Percentiles rank a stretch among this genome's conserved stretches.
These are phyloP conservation scores for Tetragonula carbonaria DNA, from an alignment of 2,888 invertebrate species.

Conservation along the genomic window DNA sequence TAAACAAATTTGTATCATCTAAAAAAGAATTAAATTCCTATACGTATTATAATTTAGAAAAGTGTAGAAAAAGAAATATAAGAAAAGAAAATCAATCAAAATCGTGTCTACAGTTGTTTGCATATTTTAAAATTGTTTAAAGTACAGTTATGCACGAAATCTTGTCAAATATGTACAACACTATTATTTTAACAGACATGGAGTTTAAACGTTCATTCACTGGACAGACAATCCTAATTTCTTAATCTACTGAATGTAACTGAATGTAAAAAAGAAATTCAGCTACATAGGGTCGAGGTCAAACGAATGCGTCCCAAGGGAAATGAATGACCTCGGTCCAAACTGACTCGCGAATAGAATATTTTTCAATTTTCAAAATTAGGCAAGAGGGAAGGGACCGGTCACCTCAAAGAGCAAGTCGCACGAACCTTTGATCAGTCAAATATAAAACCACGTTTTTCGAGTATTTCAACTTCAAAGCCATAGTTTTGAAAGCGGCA, in stretches of 20 bases:
- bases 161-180: too few species aligned
- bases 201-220: too few species aligned
- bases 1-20: too few species aligned
- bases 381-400: background rate
- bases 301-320: background rate
- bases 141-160: too few species aligned
- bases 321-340: background rate
- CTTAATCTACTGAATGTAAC: background rate
- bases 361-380: background rate
- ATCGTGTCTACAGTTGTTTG: too few species aligned
- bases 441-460: background rate
- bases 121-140: too few species aligned
- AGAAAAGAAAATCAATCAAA: too few species aligned
- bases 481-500: background rate
- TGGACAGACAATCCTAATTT: background rate
- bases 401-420: background rate
- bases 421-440: background rate
- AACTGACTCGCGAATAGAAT: background rate
- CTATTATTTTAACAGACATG: too few species aligned
- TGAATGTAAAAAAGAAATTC: background rate
- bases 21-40: too few species aligned
- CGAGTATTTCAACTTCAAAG: background rate
- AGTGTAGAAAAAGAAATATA: too few species aligned
- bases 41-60: too few species aligned
- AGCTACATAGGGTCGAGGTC: background rate